Conservation (phyloP, 2,113 vertebrate genomes). For the Datnioides undecimradiatus region DNA sequence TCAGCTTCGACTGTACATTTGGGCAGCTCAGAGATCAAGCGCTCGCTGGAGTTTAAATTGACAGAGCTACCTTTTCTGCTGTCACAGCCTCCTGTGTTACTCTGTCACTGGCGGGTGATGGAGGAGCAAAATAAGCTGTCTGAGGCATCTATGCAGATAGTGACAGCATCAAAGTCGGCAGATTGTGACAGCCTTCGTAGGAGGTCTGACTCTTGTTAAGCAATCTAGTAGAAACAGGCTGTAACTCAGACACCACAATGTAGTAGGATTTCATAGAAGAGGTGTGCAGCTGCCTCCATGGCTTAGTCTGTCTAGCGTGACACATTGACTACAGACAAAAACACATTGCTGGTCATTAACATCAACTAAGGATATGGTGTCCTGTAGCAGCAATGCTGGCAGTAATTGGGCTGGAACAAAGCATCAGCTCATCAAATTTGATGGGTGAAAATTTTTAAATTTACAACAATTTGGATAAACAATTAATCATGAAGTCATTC, state of each 20-base stretch:
- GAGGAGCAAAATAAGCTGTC: constrained; percentile 70
- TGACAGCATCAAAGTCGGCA: constrained; percentile 66
- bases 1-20: constrained; percentile 61
- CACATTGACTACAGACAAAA: constrained; percentile 9
- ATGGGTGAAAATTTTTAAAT: no score
- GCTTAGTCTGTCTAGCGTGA: constrained; percentile 24
- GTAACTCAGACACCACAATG: constrained; percentile 10
- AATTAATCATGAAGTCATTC: background rate
- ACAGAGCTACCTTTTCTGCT: constrained; percentile 76
- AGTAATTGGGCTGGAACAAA: background rate
- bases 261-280: constrained; percentile 20
- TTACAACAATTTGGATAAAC: no score
- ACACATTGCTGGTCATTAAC: constrained; percentile 5
- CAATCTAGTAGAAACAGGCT: constrained; percentile 40
- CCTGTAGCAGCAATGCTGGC: background rate
- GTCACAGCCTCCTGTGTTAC: constrained; percentile 66
- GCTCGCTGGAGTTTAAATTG: constrained; percentile 66
- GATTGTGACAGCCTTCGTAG: constrained; percentile 69
- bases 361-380: background rate
- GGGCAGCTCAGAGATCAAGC: constrained; percentile 73
- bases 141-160: constrained; percentile 69
- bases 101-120: constrained; percentile 60
- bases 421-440: no score
- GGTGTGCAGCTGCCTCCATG: background rate
- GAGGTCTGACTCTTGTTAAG: constrained; percentile 67